Evolutionary conservation across 1,140 invertebrate species (phyloP).

Genomic region (Cotesia glomerata): DNA sequence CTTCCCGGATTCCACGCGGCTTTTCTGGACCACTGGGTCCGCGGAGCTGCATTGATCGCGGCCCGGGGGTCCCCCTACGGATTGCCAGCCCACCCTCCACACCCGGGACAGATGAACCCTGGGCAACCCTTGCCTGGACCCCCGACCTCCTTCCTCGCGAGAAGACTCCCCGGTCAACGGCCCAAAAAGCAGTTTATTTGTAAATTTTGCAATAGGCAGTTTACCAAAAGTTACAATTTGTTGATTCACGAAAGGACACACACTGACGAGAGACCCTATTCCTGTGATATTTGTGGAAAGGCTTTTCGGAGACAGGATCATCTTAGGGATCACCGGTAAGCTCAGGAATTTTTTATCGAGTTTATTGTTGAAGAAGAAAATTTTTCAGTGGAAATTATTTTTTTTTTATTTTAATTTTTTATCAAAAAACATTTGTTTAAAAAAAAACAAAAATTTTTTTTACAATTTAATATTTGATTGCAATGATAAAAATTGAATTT

Average conservation of each 20-base stretch:
- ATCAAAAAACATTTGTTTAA: too few relatives aligned
- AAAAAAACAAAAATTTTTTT: too few relatives aligned
- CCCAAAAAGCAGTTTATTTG: constrained; percentile 96
- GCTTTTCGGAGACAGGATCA: constrained; percentile 94
- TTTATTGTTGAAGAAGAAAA: constrained; percentile 20
- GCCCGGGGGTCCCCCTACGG: constrained; percentile 51
- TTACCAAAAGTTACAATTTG: constrained; percentile 96
- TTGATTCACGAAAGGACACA: constrained; percentile 95
- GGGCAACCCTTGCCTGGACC: constrained; percentile 60
- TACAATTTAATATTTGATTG: too few relatives aligned
- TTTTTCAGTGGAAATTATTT: background rate
- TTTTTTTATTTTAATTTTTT: background rate
- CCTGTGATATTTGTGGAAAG: constrained; percentile 95
- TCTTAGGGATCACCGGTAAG: constrained; percentile 86
- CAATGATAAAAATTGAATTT: too few relatives aligned
- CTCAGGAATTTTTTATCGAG: constrained; percentile 13
- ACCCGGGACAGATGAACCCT: constrained; percentile 12
- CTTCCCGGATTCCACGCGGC: constrained; percentile 62
- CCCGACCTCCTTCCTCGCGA: constrained; percentile 57
- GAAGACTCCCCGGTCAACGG: constrained; percentile 67
- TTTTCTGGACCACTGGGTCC: constrained; percentile 75
- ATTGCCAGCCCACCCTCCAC: constrained; percentile 49
- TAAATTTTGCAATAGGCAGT: constrained; percentile 91
- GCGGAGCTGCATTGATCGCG: constrained; percentile 69
- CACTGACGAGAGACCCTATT: constrained; percentile 93